phyloP scores from a whole-genome alignment of 2,797 vertebrate genomes.

The Anabas testudineus region DNA sequence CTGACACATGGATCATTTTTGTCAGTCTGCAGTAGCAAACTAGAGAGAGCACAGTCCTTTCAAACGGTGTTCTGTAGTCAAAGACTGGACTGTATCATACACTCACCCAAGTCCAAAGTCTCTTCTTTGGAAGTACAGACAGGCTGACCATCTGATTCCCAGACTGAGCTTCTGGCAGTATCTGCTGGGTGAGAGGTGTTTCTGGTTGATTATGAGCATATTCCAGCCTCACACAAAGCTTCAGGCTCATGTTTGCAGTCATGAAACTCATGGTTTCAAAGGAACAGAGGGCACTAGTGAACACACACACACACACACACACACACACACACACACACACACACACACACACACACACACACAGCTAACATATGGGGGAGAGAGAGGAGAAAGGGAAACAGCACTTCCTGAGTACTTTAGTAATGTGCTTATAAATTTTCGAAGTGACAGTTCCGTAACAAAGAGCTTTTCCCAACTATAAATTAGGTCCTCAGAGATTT shows the following conservation, averaged over 20 bases:
- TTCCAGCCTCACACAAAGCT: conserved; percentile 23
- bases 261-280: conserved; percentile 28
- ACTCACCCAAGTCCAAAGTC: conserved; percentile 38
- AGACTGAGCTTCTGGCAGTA: conserved; percentile 36
- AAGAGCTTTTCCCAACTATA: conserved; percentile 43
- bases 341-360: too few species aligned
- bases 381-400: not conserved
- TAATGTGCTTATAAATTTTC: conserved; percentile 27
- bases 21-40: conserved; percentile 23
- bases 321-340: too few species aligned
- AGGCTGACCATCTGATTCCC: conserved; percentile 40
- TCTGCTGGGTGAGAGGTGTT: conserved; percentile 24
- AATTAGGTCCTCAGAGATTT: conserved; percentile 63
- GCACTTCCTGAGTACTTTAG: conserved; percentile 22
- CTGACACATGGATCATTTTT: conserved; percentile 8
- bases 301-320: conserved; percentile 9
- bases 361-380: not conserved
- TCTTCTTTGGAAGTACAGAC: conserved; percentile 18
- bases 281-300: conserved; percentile 10
- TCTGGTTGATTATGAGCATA: conserved; percentile 31
- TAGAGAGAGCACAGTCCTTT: conserved; percentile 4
- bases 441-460: conserved; percentile 32
- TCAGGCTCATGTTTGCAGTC: conserved; percentile 25
- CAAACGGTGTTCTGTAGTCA: conserved; percentile 15
- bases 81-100: conserved; percentile 24